Evolutionary conservation across 2,797 vertebrate genomes (phyloP), one percentile per base, ranked within the genome.

Genomic region (Podargus strigoides): DNA sequence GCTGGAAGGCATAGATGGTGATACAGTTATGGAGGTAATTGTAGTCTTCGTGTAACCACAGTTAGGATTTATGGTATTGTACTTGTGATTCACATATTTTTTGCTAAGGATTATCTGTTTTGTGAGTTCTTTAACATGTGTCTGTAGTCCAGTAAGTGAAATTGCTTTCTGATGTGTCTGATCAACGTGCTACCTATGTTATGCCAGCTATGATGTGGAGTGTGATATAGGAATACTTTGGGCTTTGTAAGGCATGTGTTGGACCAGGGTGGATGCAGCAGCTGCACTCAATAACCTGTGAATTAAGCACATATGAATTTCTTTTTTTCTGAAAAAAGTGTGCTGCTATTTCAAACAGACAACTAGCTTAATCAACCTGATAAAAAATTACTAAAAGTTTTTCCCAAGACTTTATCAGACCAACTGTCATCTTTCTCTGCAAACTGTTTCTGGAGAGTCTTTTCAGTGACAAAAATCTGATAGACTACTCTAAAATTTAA

Each of bases 11-110:
- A 96, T 98, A 90, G 99, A 99, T 95, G 96, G 97, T 58, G 99
- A 99, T 96, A 97, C 98, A 77, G 96, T 98, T 86, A 99, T 99
- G 98, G 99, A 99, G 98, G 99, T 99, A 97, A 96, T 50, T 95
- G 76, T 85, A 92, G 64, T 85, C 64, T 84, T 44, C 64, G 39
- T 94, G 37, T 94, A 59, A 75, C 22, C n/a, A 49, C 36, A 83
- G 37, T 36, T 50, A 49, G 42, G 42, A 34, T 62, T 85, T 63
- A 4, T 26, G 59, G 11, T 50, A 6, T 7, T 46, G 23, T 69
- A 42, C 47, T 63, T 34, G 28, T 20, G 14, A 15, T 52, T 66
- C 20, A 37, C 2, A 0, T 52, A 2, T 3, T 26, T 72, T 74
- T 87, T 55, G 18, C 27, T 30, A 62, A 49, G 32, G n/a, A 3